These are phyloP conservation scores for Aphis craccivora DNA, from an alignment of 1,140 invertebrate species.

Conservation along the genomic window DNA sequence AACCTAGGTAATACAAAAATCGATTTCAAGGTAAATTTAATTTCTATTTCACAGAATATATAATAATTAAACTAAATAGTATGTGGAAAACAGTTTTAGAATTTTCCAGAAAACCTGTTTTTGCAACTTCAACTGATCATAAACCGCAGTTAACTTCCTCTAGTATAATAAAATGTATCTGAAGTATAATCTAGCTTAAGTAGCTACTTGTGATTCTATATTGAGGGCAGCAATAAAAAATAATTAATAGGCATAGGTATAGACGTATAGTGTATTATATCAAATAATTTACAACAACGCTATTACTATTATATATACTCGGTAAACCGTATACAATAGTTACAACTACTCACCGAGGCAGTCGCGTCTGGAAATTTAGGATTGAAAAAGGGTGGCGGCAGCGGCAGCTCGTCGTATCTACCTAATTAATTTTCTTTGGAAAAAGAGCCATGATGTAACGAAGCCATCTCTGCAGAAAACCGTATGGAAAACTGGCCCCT, in stretches of 20 bases:
- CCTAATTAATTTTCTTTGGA: constrained; percentile 50
- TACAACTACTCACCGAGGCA: neutral
- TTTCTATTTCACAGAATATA: no score
- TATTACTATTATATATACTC: neutral
- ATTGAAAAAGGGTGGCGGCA: neutral
- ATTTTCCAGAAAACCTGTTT: neutral
- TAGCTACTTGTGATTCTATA: neutral
- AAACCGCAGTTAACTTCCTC: no score
- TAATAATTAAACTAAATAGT: neutral
- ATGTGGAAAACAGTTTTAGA: neutral
- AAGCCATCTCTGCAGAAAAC: neutral
- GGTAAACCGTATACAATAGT: neutral
- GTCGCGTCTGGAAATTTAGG: neutral
- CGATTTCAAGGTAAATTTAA: no score
- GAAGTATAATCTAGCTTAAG: no score
- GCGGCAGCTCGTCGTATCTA: constrained; percentile 1
- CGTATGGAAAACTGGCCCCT: constrained; percentile 50
- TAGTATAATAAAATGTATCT: no score
- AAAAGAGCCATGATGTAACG: neutral
- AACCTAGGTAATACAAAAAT: no score
- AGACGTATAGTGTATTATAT: neutral
- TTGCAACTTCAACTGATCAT: no score
- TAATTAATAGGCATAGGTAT: neutral
- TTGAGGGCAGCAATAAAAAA: neutral
- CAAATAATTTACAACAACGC: neutral